Base-by-base conservation (phyloP, 2,888 invertebrate genomes). In the Lasioglossum marginatum region DNA sequence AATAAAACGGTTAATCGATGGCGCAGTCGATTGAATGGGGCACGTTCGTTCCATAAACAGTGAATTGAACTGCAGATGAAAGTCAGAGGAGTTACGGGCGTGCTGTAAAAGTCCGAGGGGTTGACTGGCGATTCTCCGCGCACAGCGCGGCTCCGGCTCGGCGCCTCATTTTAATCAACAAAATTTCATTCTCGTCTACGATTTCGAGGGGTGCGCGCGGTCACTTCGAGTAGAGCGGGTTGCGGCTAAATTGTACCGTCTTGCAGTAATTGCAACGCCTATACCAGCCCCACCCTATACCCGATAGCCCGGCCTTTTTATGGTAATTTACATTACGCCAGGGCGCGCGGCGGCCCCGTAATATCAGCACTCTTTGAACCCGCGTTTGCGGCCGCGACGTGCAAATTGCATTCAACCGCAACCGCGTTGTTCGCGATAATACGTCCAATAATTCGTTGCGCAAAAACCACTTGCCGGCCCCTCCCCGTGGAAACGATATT, bases 1-100 rank as follows among this genome's bases (percentile, higher is more conserved):
- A 79, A 86, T 74, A 79, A 82, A 86, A 85, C 79, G 77, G 71
- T 68, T 87, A 87, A 87, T 82, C 87, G 82, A 82, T 82, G 48
- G 66, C 40, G 73, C 86, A 31, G 68, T 79, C 83, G 81, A 82
- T 86, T 75, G 77, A 63, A 79, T 71, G 68, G 79, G 14, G 71
- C 73, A 34, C 60, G 79, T 74, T 14, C 63, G 80, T 43, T 71
- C 68, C 57, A 81, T 76, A 72, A 80, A 70, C 70, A 63, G 68
- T 23, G 79, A 75, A 75, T 72, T 34, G 71, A 45, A 37, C 14
- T 40, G 16, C 34, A 40, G 31, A 77, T 83, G 82, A 82, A 83
- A 77, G 82, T 83, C 72, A 10, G n/a, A 23, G 40, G 19, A 19
- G 77, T 52, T 73, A 72, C 76, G 45, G 57, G 34, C 10, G 14